phyloP scores from a whole-genome alignment of 1,140 invertebrate species.

The Drosophila rhopaloa region DNA sequence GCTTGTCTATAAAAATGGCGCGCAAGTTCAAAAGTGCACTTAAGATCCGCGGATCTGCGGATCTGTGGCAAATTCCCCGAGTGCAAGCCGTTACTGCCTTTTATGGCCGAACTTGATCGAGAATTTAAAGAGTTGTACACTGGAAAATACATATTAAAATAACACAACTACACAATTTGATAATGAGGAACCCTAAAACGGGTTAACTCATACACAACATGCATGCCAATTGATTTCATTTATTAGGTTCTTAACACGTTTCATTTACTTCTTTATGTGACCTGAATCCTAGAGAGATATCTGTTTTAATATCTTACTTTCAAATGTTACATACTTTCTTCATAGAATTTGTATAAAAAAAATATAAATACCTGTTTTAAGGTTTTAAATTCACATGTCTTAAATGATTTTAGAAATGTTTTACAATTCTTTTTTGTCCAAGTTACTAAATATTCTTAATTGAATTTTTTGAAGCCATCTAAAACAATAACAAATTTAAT shows the following conservation, averaged over 20 bases:
- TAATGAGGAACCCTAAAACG: neutral
- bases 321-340: too few species aligned
- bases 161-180: neutral
- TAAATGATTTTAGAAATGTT: too few species aligned
- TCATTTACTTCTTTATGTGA: neutral
- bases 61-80: constrained; percentile 29
- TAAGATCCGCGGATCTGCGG: constrained; percentile 9
- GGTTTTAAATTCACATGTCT: too few species aligned
- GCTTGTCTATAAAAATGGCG: constrained; percentile 22
- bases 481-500: too few species aligned
- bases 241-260: neutral
- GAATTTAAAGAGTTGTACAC: constrained; percentile 2
- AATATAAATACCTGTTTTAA: too few species aligned
- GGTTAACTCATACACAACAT: neutral
- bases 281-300: neutral
- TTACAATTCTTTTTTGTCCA: too few species aligned
- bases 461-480: too few species aligned
- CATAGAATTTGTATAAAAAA: too few species aligned
- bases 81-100: constrained; percentile 2
- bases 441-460: too few species aligned
- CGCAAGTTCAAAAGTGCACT: constrained; percentile 48
- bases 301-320: too few species aligned
- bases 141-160: neutral
- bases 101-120: constrained; percentile 28
- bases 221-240: neutral